Conservation (phyloP, 2,113 vertebrate genomes). For the Phylloscopus whistleri region DNA sequence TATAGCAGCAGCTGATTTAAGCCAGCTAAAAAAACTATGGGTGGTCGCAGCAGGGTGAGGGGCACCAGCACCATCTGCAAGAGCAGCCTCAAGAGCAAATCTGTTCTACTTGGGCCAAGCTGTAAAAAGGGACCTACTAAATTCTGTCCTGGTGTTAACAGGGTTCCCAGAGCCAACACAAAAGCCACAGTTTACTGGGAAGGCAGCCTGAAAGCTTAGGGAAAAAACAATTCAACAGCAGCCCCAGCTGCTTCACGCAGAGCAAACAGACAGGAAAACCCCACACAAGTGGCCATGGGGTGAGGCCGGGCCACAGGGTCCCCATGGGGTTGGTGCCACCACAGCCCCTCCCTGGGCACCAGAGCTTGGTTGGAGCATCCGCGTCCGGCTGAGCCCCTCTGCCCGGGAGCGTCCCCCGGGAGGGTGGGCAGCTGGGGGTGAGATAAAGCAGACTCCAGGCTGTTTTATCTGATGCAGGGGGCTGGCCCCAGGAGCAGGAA, state of each 20-base stretch:
- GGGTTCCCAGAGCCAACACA: neutral
- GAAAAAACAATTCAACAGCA: neutral
- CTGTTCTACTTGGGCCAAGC: neutral
- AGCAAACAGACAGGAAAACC: neutral
- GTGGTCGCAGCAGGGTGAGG: neutral
- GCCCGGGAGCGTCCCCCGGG: accelerated
- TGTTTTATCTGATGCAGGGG: neutral
- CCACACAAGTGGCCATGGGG: accelerated
- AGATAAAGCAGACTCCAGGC: slow-evolving; percentile 31
- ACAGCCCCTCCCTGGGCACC: neutral
- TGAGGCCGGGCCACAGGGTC: neutral
- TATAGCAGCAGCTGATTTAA: neutral
- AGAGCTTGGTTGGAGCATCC: neutral
- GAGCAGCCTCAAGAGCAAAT: neutral
- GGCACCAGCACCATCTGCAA: neutral
- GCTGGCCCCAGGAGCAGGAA: neutral
- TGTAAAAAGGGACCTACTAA: neutral
- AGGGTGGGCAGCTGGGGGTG: neutral
- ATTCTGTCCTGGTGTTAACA: neutral
- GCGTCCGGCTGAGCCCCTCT: neutral
- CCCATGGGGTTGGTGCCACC: neutral
- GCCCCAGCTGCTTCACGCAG: neutral
- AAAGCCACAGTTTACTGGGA: neutral
- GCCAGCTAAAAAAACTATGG: neutral
- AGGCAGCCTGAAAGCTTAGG: neutral